A percentile compares a stretch with the other conserved stretches of the same genome.
Conservation (phyloP, 2,797 vertebrate species). For the Danio choprae region DNA sequence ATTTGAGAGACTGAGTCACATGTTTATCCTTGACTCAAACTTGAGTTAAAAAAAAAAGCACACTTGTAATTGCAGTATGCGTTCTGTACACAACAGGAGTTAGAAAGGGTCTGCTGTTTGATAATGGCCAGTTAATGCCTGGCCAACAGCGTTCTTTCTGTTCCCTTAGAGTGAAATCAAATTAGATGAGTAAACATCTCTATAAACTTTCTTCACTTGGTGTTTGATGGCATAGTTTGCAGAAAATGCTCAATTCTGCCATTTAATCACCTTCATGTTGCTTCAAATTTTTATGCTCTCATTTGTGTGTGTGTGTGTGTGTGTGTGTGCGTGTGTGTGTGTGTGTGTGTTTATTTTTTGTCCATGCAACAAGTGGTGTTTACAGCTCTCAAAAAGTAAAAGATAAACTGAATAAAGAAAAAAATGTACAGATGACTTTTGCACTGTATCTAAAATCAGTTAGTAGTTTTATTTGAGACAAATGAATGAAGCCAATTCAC, state of each 20-base stretch:
- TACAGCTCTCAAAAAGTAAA: no score
- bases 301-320: no score
- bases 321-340: no score
- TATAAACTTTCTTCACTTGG: background rate
- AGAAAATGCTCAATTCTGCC: no score
- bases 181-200: constrained; percentile 7
- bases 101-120: constrained; percentile 28
- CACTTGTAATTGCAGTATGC: constrained; percentile 20
- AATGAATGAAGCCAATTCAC: background rate
- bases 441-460: background rate
- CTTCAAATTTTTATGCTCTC: no score
- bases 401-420: no score
- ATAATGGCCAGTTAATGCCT: constrained; percentile 29
- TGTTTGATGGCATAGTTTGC: no score
- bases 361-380: no score
- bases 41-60: constrained; percentile 46
- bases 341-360: no score
- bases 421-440: background rate
- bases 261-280: no score
- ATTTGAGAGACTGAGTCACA: constrained; percentile 22
- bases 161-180: background rate
- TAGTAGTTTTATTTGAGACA: background rate
- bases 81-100: background rate
- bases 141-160: constrained; percentile 11
- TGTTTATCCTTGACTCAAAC: constrained; percentile 28